phyloP scores from a whole-genome alignment of 2,888 invertebrate genomes.

The Dolichomitus sp. region DNA sequence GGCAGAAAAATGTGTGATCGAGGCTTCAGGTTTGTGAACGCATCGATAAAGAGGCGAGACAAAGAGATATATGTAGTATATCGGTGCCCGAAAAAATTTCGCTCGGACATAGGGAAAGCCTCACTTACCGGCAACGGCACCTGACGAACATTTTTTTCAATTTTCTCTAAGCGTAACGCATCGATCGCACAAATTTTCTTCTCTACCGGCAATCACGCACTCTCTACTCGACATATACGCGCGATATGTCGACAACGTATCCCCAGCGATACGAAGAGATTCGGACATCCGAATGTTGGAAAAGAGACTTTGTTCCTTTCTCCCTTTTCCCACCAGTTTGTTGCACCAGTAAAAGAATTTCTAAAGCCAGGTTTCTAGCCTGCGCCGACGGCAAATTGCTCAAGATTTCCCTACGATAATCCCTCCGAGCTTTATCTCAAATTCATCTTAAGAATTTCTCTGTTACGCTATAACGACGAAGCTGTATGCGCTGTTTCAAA shows the following conservation, averaged over 20 bases:
- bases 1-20: not conserved
- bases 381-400: constrained; percentile 50
- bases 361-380: constrained; percentile 5
- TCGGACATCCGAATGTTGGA: not conserved
- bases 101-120: not conserved
- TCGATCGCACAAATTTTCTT: constrained; percentile 39
- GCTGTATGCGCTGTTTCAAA: constrained; percentile 79
- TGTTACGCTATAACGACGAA: constrained; percentile 78
- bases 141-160: constrained; percentile 11
- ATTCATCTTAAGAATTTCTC: constrained; percentile 71
- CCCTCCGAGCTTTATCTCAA: constrained; percentile 63
- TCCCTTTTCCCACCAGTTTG: not conserved
- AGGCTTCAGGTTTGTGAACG: not conserved
- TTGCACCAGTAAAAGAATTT: constrained; percentile 7
- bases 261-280: constrained; percentile 6
- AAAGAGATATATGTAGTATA: not conserved
- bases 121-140: constrained; percentile 33
- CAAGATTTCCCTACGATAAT: constrained; percentile 54
- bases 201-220: constrained; percentile 1
- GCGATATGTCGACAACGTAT: constrained; percentile 8
- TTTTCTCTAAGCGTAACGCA: constrained; percentile 35
- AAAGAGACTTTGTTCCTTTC: not conserved
- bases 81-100: not conserved
- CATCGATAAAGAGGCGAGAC: not conserved
- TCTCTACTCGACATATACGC: not conserved